Percentiles rank a stretch among this genome's conserved stretches.
Conservation (phyloP, 2,888 invertebrate genomes). For the Hipparchia sbordonii region DNA sequence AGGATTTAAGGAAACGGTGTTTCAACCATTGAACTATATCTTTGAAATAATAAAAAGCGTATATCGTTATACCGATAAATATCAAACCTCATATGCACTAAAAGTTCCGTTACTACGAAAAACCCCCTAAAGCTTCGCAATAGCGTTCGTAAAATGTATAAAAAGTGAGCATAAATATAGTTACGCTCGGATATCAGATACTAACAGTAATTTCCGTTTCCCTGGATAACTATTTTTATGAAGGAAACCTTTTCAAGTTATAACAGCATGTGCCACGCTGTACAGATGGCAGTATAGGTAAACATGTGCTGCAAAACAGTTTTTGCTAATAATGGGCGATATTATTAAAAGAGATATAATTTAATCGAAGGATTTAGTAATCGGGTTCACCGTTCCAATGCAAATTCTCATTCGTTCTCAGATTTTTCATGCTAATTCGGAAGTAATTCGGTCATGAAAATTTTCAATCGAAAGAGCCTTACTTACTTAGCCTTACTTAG, state of each 20-base stretch:
- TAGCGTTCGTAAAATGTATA: slow-evolving; percentile 17
- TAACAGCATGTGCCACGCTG: not conserved
- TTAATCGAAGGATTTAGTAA: too few species aligned
- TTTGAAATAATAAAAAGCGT: slow-evolving; percentile 7
- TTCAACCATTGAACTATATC: not conserved
- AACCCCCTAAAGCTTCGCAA: slow-evolving; percentile 13
- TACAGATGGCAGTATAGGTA: not conserved
- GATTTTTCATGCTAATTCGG: too few species aligned
- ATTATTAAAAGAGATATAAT: too few species aligned
- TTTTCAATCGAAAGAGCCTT: too few species aligned
- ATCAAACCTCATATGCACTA: slow-evolving; percentile 25
- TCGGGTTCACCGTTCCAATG: too few species aligned
- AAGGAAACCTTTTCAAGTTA: slow-evolving; percentile 10
- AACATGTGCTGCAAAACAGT: too few species aligned
- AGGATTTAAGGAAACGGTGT: too few species aligned
- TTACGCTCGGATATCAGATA: slow-evolving; percentile 19
- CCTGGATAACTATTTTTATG: slow-evolving; percentile 20
- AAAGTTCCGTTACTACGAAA: slow-evolving; percentile 12
- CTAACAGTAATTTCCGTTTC: slow-evolving; percentile 19
- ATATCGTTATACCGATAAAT: slow-evolving; percentile 16
- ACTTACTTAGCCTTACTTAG: too few species aligned
- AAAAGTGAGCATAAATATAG: slow-evolving; percentile 20
- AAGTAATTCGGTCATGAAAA: too few species aligned
- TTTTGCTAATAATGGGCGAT: too few species aligned
- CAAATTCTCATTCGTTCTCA: too few species aligned